A percentile compares a stretch with the other conserved stretches of the same genome.
These are phyloP conservation scores for Galeruca laticollis DNA, from an alignment of 2,888 invertebrate species.

Conservation along the genomic window DNA sequence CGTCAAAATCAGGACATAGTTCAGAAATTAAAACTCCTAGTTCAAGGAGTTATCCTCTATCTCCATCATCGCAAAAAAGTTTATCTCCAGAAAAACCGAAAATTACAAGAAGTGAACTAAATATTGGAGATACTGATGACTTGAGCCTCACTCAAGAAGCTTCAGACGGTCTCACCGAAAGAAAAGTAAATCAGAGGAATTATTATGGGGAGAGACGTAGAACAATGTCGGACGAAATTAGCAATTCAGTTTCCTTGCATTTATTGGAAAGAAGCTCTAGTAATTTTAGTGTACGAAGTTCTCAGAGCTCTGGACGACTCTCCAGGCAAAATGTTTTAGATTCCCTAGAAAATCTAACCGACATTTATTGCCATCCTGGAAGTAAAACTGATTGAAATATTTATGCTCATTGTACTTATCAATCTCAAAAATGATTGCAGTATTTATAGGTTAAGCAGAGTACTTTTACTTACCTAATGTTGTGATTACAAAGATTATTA, in stretches of 20 bases:
- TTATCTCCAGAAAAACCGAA: slow-evolving; percentile 52
- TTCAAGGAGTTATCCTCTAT: slow-evolving; percentile 56
- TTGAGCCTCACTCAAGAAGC: slow-evolving; percentile 47
- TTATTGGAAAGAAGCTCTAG: slow-evolving; percentile 52
- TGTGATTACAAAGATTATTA: slow-evolving; percentile 38
- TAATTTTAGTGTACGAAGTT: slow-evolving; percentile 58
- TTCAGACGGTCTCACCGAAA: slow-evolving; percentile 41
- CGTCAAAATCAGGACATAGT: slow-evolving; percentile 57
- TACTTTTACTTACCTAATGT: slow-evolving; percentile 41
- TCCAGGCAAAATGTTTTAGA: slow-evolving; percentile 62
- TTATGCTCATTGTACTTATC: slow-evolving; percentile 21
- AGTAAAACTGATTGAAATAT: slow-evolving; percentile 44
- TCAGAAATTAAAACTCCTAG: slow-evolving; percentile 57
- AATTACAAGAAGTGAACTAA: slow-evolving; percentile 55
- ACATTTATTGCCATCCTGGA: slow-evolving; percentile 60
- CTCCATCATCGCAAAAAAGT: slow-evolving; percentile 54
- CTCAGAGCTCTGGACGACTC: slow-evolving; percentile 58
- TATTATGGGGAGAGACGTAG: slow-evolving; percentile 48
- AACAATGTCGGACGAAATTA: slow-evolving; percentile 59
- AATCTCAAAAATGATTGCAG: slow-evolving; percentile 33
- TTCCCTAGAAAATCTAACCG: slow-evolving; percentile 60
- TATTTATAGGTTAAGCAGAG: slow-evolving; percentile 47
- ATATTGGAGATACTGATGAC: slow-evolving; percentile 54
- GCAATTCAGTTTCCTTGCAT: slow-evolving; percentile 53
- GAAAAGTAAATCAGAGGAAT: slow-evolving; percentile 38